Conservation (phyloP, 2,113 vertebrate genomes). For the Callorhinus ursinus region DNA sequence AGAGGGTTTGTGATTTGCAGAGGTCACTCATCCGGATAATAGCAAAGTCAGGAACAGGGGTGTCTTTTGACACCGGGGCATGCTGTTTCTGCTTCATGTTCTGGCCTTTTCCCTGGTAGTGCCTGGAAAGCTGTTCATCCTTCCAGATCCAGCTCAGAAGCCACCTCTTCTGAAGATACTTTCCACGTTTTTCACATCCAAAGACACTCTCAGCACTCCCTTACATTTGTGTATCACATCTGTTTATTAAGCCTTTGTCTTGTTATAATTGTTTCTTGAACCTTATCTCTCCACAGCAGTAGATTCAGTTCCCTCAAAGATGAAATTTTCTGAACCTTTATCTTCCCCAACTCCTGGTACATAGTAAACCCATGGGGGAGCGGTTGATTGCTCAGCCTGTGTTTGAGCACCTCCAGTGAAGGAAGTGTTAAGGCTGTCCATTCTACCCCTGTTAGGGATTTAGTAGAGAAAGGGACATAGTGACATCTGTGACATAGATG, state of each 20-base stretch:
- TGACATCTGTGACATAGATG: background rate
- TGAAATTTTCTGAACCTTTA: background rate
- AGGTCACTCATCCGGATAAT: background rate
- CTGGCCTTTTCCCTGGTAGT: background rate
- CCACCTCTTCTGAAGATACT: background rate
- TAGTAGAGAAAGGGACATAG: background rate
- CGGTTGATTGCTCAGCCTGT: background rate
- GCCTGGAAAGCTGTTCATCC: background rate
- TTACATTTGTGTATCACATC: background rate
- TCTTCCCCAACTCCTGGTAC: background rate
- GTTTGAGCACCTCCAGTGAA: background rate
- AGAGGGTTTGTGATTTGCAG: background rate
- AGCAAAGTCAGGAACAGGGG: background rate
- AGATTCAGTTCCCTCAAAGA: background rate
- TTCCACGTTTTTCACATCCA: background rate
- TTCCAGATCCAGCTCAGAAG: background rate
- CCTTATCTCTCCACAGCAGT: background rate
- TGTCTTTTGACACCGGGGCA: background rate
- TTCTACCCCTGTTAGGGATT: background rate
- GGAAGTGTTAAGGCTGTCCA: background rate
- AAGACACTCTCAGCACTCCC: background rate
- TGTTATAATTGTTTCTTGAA: background rate
- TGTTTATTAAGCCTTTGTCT: background rate
- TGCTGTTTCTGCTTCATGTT: background rate
- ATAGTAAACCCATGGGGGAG: background rate